phyloP scores from a whole-genome alignment of 1,140 invertebrate species.

The Neodiprion fabricii region DNA sequence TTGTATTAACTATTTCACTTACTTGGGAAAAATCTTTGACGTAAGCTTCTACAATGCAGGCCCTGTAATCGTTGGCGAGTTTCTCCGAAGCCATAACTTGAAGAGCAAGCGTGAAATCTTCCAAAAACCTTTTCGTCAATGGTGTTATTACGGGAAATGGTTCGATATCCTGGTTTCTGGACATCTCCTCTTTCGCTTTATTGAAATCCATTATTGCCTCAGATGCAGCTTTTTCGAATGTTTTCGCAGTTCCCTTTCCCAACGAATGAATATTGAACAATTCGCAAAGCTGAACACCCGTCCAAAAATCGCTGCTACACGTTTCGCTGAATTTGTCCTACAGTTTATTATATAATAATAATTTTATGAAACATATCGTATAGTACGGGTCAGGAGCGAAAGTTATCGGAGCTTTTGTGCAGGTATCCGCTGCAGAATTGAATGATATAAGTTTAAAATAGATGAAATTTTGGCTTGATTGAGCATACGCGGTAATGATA shows the following conservation, averaged over 20 bases:
- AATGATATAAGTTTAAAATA: too few relatives aligned
- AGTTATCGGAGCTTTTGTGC: too few relatives aligned
- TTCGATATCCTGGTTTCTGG: neutral
- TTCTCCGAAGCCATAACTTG: constrained; percentile 25
- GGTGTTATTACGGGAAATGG: neutral
- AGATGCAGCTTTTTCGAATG: constrained; percentile 16
- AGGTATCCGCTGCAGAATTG: too few relatives aligned
- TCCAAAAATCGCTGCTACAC: constrained; percentile 28
- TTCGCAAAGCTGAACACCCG: constrained; percentile 27
- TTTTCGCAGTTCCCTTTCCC: neutral
- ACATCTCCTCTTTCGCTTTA: constrained; percentile 27
- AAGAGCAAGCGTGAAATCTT: constrained; percentile 33
- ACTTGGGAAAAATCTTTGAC: constrained; percentile 12
- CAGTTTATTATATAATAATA: neutral
- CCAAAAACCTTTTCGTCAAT: constrained; percentile 33
- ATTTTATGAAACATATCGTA: too few relatives aligned
- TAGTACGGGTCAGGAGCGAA: too few relatives aligned
- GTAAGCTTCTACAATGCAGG: constrained; percentile 33
- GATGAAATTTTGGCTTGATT: too few relatives aligned
- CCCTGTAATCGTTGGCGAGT: constrained; percentile 36
- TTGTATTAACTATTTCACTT: neutral
- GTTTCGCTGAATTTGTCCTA: neutral
- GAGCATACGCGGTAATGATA: too few relatives aligned
- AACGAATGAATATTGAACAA: constrained; percentile 34
- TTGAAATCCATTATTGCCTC: constrained; percentile 26